Conservation (phyloP, 2,888 invertebrate genomes). For the Cryptops parisi region DNA sequence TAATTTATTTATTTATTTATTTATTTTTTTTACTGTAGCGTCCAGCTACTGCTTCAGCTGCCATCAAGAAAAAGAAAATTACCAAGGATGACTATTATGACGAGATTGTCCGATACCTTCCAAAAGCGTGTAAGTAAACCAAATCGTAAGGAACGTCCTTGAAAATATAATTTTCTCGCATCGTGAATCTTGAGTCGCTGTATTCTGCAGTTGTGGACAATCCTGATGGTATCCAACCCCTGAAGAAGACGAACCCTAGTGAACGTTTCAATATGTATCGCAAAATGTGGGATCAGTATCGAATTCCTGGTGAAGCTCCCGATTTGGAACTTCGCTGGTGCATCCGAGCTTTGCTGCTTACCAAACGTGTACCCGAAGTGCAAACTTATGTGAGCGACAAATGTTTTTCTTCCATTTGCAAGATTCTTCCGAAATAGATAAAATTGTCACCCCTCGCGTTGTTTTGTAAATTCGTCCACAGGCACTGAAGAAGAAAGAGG, state of each 20-base stretch:
- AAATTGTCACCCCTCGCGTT: no score
- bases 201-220: constrained; percentile 7
- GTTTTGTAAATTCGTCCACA: neutral
- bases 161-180: neutral
- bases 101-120: constrained; percentile 11
- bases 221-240: neutral
- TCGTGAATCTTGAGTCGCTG: neutral
- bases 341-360: constrained; percentile 10
- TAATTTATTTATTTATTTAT: neutral
- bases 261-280: constrained; percentile 11
- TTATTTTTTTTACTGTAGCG: neutral
- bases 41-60: neutral
- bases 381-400: constrained; percentile 3
- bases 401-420: neutral
- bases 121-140: constrained; percentile 10
- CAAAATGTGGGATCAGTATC: constrained; percentile 9
- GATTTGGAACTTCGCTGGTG: constrained; percentile 11
- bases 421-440: neutral
- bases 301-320: constrained; percentile 12
- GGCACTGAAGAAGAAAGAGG: constrained; percentile 7
- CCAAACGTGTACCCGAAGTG: constrained; percentile 3
- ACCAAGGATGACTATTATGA: constrained; percentile 9
- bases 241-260: constrained; percentile 8
- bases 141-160: neutral
- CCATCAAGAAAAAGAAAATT: constrained; percentile 4